Conservation (phyloP, 2,113 vertebrate genomes). For the Myodes glareolus region DNA sequence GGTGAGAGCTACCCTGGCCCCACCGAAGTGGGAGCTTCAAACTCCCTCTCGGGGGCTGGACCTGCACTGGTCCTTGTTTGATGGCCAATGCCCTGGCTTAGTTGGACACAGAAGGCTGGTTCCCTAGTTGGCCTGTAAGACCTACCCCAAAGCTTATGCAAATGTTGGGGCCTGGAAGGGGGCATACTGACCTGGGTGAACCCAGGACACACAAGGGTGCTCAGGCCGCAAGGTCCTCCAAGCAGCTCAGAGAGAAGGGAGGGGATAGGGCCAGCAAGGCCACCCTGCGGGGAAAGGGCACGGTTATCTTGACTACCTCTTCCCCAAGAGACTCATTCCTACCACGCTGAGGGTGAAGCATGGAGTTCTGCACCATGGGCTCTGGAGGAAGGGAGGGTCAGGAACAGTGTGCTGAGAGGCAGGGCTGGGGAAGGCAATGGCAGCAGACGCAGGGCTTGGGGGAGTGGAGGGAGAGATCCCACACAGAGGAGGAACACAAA, state of each 20-base stretch:
- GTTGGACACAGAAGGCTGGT: neutral
- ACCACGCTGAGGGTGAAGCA: neutral
- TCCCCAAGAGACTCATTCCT: neutral
- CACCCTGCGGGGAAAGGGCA: neutral
- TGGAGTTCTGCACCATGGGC: neutral
- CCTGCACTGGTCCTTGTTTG: neutral
- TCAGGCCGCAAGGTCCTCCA: neutral
- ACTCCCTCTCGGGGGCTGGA: too few species aligned
- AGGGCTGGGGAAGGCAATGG: neutral
- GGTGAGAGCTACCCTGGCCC: neutral
- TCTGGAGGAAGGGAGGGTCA: too few species aligned
- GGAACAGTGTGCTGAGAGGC: too few species aligned
- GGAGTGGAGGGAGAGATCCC: too few species aligned
- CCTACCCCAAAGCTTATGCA: neutral
- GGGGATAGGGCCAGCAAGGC: neutral
- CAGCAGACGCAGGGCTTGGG: neutral
- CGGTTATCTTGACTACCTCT: too few species aligned
- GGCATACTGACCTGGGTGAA: too few species aligned
- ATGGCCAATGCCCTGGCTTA: too few species aligned
- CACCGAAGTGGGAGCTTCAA: neutral
- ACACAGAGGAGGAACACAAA: neutral
- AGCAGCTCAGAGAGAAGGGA: neutral
- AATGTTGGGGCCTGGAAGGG: neutral
- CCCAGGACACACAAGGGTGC: neutral
- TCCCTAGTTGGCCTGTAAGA: too few species aligned